Percentiles rank a stretch among this genome's conserved stretches.
Conservation (phyloP, 2,888 invertebrate species). For the Ligdia adustata region DNA sequence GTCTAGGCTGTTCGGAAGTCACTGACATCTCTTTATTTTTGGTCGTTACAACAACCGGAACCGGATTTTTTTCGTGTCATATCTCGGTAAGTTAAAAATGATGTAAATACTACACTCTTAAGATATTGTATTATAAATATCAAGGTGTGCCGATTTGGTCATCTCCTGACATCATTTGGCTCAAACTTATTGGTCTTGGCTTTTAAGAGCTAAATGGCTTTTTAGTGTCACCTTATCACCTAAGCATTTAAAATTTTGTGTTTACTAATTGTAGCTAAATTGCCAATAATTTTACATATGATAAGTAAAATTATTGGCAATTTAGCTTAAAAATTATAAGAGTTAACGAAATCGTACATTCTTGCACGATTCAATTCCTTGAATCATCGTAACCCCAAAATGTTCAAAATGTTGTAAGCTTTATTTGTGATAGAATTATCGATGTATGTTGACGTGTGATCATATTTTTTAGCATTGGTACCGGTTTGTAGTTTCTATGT, state of each 20-base stretch:
- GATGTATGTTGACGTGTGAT: constrained; percentile 40
- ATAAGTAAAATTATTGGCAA: constrained; percentile 6
- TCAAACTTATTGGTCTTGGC: constrained; percentile 7
- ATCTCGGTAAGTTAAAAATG: no score
- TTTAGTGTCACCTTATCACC: constrained; percentile 22
- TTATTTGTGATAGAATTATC: constrained; percentile 47
- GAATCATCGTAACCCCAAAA: constrained; percentile 27
- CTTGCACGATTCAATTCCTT: neutral
- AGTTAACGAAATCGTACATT: neutral
- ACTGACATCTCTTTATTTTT: no score
- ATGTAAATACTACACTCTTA: no score
- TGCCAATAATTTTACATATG: constrained; percentile 1
- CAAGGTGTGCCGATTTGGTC: constrained; percentile 30
- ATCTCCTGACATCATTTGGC: constrained; percentile 32
- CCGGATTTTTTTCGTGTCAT: no score
- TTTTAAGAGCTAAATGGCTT: constrained; percentile 18
- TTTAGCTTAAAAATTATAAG: constrained; percentile 9
- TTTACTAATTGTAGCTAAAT: constrained; percentile 9
- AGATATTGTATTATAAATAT: no score
- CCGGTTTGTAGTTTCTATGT: neutral
- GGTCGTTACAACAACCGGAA: no score
- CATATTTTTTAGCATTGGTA: constrained; percentile 34
- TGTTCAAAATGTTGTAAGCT: constrained; percentile 48
- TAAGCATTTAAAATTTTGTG: constrained; percentile 27
- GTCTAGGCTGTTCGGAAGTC: no score